Base-by-base conservation (phyloP, 2,797 vertebrate genomes). In the Gila robusta region DNA sequence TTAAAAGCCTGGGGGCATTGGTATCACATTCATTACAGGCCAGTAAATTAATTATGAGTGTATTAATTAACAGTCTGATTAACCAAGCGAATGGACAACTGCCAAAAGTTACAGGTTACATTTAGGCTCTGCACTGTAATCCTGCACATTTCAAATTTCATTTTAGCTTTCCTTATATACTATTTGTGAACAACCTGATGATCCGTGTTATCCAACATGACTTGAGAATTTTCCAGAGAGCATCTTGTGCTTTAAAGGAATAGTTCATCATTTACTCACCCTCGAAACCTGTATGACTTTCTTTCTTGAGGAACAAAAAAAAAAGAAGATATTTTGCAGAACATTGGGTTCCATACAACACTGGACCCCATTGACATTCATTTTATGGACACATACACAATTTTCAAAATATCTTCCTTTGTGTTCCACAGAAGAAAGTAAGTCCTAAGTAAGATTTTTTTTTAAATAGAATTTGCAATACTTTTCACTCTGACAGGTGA, bases 41-140 rank as follows among this genome's bases (percentile, higher is more conserved):
- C 73, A 72, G 71, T 54, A 67, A 84, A 82, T 77, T 78, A 84
- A 56, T 84, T 54, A 83, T 67, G 62, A 56, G 35, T 77, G 6
- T 69, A 56, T n/a, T 78, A 77, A 84, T 69, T 69, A 83, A 84
- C 62, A 35, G 41, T 74, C 54, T 66, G 56, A 28, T 35, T n/a
- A 62, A 37, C 28, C 12, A 37, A 49, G 44, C 41, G 1, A 69
- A 81, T 69, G 71, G 71, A 83, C 32, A 76, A 14, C 82, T 76
- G 56, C 39, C 59, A 76, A 44, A 35, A 37, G 41, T 71, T 39
- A 82, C 69, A 82, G 56, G 77, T 64, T 56, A 72, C 81, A 72
- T 72, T 26, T 21, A 72, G 37, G 37, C n/a, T 66, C 64, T 79
- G 59, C 59, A 47, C 37, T 79, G 16, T 79, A 64, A 66, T 79